These are phyloP conservation scores for Tanypteryx hageni DNA, from an alignment of 2,888 invertebrate genomes.

Conservation along the genomic window DNA sequence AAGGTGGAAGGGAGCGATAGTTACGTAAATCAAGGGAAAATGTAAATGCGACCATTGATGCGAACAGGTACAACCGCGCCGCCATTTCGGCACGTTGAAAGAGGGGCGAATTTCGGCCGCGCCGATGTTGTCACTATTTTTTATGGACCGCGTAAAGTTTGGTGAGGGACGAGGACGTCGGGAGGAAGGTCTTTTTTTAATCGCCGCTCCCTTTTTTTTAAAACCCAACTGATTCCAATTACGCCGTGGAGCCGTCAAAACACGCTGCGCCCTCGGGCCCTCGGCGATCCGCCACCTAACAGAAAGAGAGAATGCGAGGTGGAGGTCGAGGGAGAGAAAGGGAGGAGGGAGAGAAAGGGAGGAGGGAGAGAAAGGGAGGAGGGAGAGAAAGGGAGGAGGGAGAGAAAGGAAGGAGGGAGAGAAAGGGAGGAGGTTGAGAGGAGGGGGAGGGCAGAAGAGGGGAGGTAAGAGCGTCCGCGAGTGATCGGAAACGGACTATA, in stretches of 20 bases:
- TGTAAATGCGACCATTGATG: conserved; percentile 29
- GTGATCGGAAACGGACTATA: too few species aligned
- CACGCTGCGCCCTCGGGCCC: not conserved
- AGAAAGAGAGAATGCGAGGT: too few species aligned
- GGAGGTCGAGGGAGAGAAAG: too few species aligned
- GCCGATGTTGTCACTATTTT: conserved; percentile 47
- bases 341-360: too few species aligned
- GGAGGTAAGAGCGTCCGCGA: too few species aligned
- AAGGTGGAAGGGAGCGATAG: too few species aligned
- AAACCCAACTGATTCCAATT: conserved; percentile 41
- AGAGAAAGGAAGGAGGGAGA: too few species aligned
- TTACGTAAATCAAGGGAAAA: too few species aligned
- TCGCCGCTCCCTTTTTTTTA: conserved; percentile 32
- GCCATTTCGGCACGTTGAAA: conserved; percentile 47
- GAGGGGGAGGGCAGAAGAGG: not conserved
- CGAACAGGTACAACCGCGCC: not conserved
- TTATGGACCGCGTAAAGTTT: conserved; percentile 44
- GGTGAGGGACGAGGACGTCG: conserved; percentile 3
- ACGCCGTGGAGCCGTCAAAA: conserved; percentile 2
- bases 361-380: not conserved
- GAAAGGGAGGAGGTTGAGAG: too few species aligned
- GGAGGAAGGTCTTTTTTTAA: not conserved
- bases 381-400: not conserved
- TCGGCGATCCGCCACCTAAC: not conserved
- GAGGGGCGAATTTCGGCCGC: not conserved